These are phyloP conservation scores for Anguilla megastoma DNA, from an alignment of 2,797 vertebrate genomes.

Conservation along the genomic window DNA sequence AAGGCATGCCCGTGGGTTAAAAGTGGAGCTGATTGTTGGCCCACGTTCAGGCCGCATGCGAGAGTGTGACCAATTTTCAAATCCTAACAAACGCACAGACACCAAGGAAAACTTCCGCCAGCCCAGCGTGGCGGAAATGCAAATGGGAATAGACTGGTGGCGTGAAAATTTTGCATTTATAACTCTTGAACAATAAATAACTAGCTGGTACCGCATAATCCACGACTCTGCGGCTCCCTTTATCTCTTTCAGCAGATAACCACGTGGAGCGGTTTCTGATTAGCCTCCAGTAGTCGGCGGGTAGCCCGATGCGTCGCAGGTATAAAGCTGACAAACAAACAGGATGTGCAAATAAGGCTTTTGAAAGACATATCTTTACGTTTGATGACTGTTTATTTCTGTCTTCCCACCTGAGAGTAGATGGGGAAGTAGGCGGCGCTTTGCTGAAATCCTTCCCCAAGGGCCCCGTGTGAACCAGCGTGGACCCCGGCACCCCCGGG, in stretches of 20 bases:
- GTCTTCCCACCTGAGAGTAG: conserved; percentile 1
- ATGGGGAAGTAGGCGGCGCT: not conserved
- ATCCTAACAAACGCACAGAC: conserved; percentile 27
- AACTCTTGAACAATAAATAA: conserved; percentile 33
- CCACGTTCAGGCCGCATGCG: not conserved
- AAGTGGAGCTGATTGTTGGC: conserved; percentile 11
- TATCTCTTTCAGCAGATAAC: conserved; percentile 19
- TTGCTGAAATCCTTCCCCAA: conserved; percentile 4
- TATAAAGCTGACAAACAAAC: conserved; percentile 5
- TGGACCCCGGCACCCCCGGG: not conserved
- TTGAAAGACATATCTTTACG: not conserved
- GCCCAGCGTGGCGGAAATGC: not conserved
- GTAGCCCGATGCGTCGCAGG: conserved; percentile 21
- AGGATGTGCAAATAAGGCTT: not conserved
- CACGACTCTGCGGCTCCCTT: not conserved
- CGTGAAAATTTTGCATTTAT: conserved; percentile 22
- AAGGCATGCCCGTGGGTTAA: conserved; percentile 19
- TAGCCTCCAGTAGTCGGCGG: conserved; percentile 6
- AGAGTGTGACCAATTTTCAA: conserved; percentile 31
- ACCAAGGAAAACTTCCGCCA: not conserved
- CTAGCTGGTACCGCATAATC: conserved; percentile 21
- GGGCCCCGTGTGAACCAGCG: not conserved
- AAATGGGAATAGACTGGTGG: conserved; percentile 19
- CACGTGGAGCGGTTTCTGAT: not conserved
- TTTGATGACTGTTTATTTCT: conserved; percentile 21